A percentile compares a stretch with the other conserved stretches of the same genome.
Conservation (phyloP, 2,113 vertebrate genomes). For the Nanorana parkeri region DNA sequence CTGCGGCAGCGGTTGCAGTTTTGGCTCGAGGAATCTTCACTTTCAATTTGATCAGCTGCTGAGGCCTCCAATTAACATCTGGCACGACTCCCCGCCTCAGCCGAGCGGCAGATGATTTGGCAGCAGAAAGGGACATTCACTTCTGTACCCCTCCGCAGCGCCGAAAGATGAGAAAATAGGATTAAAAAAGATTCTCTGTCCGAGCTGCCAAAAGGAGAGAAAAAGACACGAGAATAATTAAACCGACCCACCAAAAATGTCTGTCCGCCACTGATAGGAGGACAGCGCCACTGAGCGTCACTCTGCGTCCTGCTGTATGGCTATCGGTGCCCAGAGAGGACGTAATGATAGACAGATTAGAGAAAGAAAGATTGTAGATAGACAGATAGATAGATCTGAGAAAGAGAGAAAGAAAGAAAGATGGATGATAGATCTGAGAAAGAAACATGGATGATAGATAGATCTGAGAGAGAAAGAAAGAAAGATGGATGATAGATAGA, state of each 20-base stretch:
- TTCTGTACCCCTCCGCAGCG: constrained; percentile 13
- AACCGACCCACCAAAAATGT: not conserved
- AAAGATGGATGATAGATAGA: no score
- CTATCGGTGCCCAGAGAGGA: no score
- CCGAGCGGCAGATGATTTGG: constrained; percentile 17
- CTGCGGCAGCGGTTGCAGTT: not conserved
- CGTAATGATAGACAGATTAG: no score
- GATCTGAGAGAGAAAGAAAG: no score
- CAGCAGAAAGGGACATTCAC: constrained; percentile 18
- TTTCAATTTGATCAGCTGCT: constrained; percentile 34
- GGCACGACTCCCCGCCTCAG: constrained; percentile 8
- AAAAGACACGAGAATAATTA: not conserved
- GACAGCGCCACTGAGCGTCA: not conserved
- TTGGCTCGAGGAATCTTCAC: not conserved
- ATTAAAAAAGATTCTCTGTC: constrained; percentile 21
- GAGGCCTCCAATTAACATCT: constrained; percentile 37
- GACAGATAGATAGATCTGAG: no score
- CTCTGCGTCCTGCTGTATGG: no score
- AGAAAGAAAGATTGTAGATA: no score
- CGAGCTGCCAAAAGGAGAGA: not conserved
- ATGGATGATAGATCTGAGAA: no score
- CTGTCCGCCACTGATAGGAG: not conserved
- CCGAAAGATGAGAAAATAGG: constrained; percentile 25
- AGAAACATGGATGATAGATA: no score
- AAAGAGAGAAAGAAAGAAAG: no score